Evolutionary conservation across 1,140 invertebrate species (phyloP).

Genomic region (Leptoteleia sp.): DNA sequence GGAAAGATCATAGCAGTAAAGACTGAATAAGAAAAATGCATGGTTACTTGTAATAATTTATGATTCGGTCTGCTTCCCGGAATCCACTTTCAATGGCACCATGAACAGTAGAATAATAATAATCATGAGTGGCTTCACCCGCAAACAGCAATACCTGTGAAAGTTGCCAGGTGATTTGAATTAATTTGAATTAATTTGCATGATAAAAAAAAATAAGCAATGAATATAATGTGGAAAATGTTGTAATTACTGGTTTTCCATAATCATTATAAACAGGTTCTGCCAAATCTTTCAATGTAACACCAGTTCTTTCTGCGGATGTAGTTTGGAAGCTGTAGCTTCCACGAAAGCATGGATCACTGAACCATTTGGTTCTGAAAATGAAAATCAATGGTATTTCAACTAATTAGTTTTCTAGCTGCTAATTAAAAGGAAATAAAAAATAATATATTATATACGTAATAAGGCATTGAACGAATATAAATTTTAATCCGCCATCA

Average conservation of each 20-base stretch:
- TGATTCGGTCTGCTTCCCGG: constrained; percentile 87
- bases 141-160: constrained; percentile 84
- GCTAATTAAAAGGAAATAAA: no score
- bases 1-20: constrained; percentile 5
- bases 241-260: constrained; percentile 65
- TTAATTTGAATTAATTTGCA: no score
- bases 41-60: constrained; percentile 75
- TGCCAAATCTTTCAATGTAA: constrained; percentile 61
- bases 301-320: constrained; percentile 72
- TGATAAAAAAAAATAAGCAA: no score
- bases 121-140: constrained; percentile 86
- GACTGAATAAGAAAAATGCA: not conserved
- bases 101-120: constrained; percentile 89
- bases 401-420: no score
- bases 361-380: constrained; percentile 85
- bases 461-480: no score
- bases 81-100: constrained; percentile 90
- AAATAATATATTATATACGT: no score
- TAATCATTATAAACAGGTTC: constrained; percentile 69
- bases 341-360: constrained; percentile 85
- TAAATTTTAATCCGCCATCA: not conserved
- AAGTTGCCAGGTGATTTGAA: not conserved
- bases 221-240: no score
- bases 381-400: constrained; percentile 1
- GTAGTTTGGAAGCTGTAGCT: constrained; percentile 87